Conservation (phyloP, 2,113 vertebrate genomes). For the Scalopus aquaticus region DNA sequence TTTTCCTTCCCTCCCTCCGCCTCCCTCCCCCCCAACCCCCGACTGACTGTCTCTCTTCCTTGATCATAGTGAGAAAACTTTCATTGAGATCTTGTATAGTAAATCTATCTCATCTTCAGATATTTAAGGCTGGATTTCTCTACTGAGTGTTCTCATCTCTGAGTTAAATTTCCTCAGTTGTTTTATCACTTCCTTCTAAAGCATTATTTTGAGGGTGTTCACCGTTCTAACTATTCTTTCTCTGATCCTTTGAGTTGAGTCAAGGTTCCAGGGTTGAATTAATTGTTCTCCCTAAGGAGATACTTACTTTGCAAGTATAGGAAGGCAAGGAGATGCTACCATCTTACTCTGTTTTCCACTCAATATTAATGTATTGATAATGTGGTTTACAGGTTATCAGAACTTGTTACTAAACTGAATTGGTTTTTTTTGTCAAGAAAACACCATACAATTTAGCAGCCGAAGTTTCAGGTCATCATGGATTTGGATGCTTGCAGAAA, state of each 20-base stretch:
- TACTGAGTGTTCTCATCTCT: neutral
- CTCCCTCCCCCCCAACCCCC: no score
- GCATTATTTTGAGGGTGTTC: neutral
- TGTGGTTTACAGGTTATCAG: neutral
- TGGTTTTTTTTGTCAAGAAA: slow-evolving; percentile 7
- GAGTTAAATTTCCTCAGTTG: neutral
- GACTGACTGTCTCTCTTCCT: no score
- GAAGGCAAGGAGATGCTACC: neutral
- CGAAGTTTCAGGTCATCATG: neutral
- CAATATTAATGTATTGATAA: neutral
- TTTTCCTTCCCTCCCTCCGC: no score
- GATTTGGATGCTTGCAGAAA: neutral
- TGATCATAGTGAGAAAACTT: no score
- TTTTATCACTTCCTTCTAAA: neutral
- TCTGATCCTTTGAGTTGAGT: neutral
- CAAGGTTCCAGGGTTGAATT: neutral
- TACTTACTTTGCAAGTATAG: neutral
- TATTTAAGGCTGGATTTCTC: neutral
- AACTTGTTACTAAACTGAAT: neutral
- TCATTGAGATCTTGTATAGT: neutral
- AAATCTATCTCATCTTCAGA: neutral
- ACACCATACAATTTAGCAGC: neutral
- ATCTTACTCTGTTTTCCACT: neutral
- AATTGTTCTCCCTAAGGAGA: neutral
- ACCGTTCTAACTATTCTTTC: neutral